Percentiles rank a stretch among this genome's conserved stretches.
These are phyloP conservation scores for Phallusia fumigata DNA, from an alignment of 23 tunicate genomes.

Conservation along the genomic window DNA sequence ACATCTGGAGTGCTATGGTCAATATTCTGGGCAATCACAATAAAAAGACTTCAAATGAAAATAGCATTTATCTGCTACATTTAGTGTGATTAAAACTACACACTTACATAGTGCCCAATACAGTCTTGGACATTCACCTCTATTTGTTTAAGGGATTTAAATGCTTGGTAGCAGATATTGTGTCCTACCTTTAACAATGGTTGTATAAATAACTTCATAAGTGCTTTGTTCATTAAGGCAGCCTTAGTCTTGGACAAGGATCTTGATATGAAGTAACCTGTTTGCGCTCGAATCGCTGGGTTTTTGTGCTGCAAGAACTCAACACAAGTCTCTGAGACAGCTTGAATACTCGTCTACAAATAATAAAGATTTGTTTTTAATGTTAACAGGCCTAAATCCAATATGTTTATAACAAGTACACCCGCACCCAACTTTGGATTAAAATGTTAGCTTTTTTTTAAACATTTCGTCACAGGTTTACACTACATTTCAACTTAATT, in stretches of 20 bases:
- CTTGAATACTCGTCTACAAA: slow-evolving; percentile 56
- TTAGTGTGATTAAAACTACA: no score
- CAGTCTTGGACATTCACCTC: no score
- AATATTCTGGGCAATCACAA: slow-evolving; percentile 45
- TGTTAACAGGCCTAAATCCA: no score
- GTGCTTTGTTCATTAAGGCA: slow-evolving; percentile 60
- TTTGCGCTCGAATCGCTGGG: slow-evolving; percentile 85
- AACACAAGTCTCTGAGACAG: slow-evolving; percentile 56
- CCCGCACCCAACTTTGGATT: no score
- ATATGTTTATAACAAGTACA: no score
- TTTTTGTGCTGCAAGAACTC: slow-evolving; percentile 81
- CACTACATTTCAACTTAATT: no score
- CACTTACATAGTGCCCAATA: no score
- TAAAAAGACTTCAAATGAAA: no score
- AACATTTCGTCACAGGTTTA: no score
- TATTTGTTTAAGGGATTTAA: neutral
- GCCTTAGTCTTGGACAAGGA: slow-evolving; percentile 66
- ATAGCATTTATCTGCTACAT: no score
- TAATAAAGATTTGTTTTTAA: neutral
- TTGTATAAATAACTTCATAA: slow-evolving; percentile 57
- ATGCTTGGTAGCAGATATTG: neutral
- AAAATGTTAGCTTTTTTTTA: no score
- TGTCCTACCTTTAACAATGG: slow-evolving; percentile 57
- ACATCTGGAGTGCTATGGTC: slow-evolving; percentile 91
- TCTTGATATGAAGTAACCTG: slow-evolving; percentile 71